These are phyloP conservation scores for Melopsittacus undulatus DNA, from an alignment of 2,797 vertebrate species.

Conservation along the genomic window DNA sequence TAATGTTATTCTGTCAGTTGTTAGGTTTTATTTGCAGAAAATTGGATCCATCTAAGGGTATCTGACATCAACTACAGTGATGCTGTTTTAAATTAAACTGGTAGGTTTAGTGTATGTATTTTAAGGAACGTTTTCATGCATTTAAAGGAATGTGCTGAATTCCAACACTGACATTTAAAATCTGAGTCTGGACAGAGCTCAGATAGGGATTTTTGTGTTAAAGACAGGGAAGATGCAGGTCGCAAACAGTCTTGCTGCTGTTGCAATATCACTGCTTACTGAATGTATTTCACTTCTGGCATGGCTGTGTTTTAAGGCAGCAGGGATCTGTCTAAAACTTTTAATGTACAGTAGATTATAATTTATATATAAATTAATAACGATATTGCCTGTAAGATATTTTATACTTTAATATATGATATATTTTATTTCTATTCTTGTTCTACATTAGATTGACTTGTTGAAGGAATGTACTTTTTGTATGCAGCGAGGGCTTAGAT, in stretches of 20 bases:
- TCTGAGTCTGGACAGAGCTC: background rate
- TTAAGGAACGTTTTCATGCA: slow-evolving; percentile 30
- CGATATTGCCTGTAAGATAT: background rate
- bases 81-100: slow-evolving; percentile 44
- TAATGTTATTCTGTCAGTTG: slow-evolving; percentile 66
- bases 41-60: slow-evolving; percentile 48
- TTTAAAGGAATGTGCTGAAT: slow-evolving; percentile 13
- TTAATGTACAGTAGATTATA: background rate
- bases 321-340: background rate
- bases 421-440: background rate
- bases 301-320: background rate
- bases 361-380: background rate
- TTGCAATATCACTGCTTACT: background rate
- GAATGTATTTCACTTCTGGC: background rate
- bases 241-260: background rate
- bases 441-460: background rate
- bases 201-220: background rate
- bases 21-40: slow-evolving; percentile 64
- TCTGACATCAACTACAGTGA: slow-evolving; percentile 17
- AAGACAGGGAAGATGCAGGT: background rate
- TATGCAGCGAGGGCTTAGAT: background rate
- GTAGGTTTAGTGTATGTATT: slow-evolving; percentile 24
- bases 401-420: background rate
- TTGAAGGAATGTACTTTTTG: background rate
- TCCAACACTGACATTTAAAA: slow-evolving; percentile 13